These are phyloP conservation scores for Rhagologus leucostigma DNA, from an alignment of 2,113 vertebrate genomes.

Conservation along the genomic window DNA sequence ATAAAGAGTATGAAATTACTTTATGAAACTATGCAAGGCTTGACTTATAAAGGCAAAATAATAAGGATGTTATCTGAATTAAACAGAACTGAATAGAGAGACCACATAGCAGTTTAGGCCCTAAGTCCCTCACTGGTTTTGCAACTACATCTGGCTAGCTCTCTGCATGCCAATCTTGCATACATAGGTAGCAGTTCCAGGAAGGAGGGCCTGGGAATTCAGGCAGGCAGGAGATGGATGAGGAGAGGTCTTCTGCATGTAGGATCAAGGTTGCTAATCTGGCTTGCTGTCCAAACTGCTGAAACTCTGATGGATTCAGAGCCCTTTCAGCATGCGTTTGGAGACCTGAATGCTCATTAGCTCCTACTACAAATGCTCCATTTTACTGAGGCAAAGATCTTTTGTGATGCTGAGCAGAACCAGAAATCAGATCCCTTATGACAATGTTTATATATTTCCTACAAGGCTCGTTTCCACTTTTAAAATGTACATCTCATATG, in stretches of 20 bases:
- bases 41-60: not conserved
- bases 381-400: not conserved
- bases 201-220: not conserved
- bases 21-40: not conserved
- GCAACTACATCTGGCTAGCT: not conserved
- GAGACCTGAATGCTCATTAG: not conserved
- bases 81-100: not conserved
- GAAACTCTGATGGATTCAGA: not conserved
- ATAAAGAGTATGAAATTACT: not conserved
- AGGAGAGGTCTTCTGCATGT: not conserved
- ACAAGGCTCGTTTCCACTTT: not conserved
- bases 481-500: not conserved
- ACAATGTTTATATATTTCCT: constrained; percentile 27
- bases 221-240: not conserved
- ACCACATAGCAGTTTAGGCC: not conserved
- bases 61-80: not conserved
- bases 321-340: not conserved
- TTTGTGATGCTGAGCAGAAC: constrained; percentile 11
- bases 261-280: not conserved
- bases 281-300: not conserved
- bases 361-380: not conserved
- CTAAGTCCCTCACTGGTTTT: not conserved
- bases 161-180: not conserved
- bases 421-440: not conserved
- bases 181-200: not conserved